phyloP scores from a whole-genome alignment of 2,113 vertebrate species.

The Percina caprodes region DNA sequence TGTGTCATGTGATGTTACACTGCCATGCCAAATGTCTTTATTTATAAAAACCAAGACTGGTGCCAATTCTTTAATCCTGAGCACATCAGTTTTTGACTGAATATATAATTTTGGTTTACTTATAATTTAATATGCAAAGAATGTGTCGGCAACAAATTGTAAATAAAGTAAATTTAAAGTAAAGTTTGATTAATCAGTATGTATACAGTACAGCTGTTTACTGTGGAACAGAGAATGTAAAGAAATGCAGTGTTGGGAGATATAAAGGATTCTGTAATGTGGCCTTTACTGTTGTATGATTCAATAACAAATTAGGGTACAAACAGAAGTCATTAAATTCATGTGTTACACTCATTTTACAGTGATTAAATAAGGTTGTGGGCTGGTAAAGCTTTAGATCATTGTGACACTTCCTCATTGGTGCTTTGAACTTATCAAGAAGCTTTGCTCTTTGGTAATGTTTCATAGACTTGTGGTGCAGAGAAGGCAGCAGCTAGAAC shows the following conservation, averaged over 20 bases:
- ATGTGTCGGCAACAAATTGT: neutral
- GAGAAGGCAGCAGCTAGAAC: neutral
- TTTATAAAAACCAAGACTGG: constrained; percentile 50
- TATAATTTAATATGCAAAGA: neutral
- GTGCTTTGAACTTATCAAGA: neutral
- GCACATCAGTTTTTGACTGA: neutral
- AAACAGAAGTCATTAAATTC: neutral
- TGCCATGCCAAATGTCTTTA: constrained; percentile 23
- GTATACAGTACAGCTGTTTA: neutral
- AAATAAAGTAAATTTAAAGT: too few relatives aligned
- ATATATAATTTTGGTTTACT: neutral
- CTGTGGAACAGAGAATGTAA: neutral
- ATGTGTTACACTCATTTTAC: neutral
- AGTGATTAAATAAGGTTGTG: neutral
- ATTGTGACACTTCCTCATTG: neutral
- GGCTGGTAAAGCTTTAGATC: neutral
- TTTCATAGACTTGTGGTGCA: neutral
- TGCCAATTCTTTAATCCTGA: neutral
- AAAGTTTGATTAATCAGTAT: neutral
- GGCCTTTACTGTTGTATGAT: neutral
- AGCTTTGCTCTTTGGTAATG: neutral
- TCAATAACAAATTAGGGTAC: neutral
- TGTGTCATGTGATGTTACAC: constrained; percentile 44
- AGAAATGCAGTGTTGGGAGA: neutral
- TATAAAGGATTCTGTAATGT: neutral